Evolutionary conservation across 2,797 vertebrate species (phyloP).

Genomic region (Kryptolebias ocellatus): DNA sequence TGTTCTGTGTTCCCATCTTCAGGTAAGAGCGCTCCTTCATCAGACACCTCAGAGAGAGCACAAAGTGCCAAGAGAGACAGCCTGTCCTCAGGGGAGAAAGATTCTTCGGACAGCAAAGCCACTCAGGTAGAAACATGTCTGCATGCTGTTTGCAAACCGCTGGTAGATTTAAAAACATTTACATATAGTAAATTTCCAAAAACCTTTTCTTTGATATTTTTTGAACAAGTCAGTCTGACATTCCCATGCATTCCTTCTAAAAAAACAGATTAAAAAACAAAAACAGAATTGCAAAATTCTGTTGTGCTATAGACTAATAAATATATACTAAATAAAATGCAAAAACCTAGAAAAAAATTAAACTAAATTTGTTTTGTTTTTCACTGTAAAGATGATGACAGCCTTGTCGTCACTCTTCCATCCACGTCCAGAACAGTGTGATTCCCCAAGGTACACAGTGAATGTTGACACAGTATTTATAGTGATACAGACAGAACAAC

Average conservation of each 20-base stretch:
- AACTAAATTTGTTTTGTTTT: not conserved
- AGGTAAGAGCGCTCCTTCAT: constrained; percentile 87
- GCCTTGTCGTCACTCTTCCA: not conserved
- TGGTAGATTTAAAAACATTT: too few species aligned
- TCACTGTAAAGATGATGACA: not conserved
- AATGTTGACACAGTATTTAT: not conserved
- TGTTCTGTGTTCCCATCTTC: not conserved
- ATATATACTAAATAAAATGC: too few species aligned
- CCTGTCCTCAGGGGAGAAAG: constrained; percentile 86
- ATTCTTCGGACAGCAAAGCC: constrained; percentile 87
- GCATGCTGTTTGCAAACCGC: too few species aligned
- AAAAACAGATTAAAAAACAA: too few species aligned
- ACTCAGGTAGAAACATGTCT: constrained; percentile 86
- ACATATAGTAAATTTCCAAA: too few species aligned
- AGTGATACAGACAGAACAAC: not conserved
- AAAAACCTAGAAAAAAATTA: too few species aligned
- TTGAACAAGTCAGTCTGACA: too few species aligned
- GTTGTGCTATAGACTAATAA: too few species aligned
- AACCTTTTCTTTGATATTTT: too few species aligned
- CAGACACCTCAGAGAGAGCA: constrained; percentile 89
- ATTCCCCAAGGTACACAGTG: not conserved
- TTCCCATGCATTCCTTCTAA: too few species aligned
- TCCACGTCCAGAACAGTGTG: not conserved
- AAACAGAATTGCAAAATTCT: too few species aligned
- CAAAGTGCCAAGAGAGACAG: constrained; percentile 88